Conservation (phyloP, 2,888 invertebrate genomes). For the Hirtodrosophila histrioides region DNA sequence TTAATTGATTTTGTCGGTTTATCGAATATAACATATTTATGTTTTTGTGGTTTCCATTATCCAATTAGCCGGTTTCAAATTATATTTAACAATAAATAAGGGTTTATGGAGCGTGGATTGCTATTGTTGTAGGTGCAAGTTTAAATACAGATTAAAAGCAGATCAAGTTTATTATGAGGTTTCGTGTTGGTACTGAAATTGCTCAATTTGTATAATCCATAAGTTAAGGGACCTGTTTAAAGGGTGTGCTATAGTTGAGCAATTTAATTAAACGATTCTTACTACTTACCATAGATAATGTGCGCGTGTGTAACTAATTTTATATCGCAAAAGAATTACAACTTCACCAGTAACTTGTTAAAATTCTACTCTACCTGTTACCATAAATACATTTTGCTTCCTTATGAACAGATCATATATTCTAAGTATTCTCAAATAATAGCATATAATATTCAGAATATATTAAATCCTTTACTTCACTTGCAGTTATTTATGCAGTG, state of each 20-base stretch:
- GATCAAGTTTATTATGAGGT: too few relatives aligned
- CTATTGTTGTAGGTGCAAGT: too few relatives aligned
- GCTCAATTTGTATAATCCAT: too few relatives aligned
- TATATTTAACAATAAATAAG: slow-evolving; percentile 49
- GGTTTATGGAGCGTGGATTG: slow-evolving; percentile 24
- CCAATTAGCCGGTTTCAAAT: slow-evolving; percentile 38
- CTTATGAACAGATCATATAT: too few relatives aligned
- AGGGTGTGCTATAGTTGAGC: background rate
- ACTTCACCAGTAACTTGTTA: too few relatives aligned
- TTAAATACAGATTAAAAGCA: too few relatives aligned
- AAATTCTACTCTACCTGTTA: too few relatives aligned
- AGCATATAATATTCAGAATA: background rate
- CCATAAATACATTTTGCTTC: too few relatives aligned
- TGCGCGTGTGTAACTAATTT: background rate
- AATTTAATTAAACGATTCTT: too few relatives aligned
- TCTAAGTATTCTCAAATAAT: too few relatives aligned
- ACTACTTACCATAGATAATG: background rate
- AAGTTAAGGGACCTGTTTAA: background rate
- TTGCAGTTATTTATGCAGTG: slow-evolving; percentile 2
- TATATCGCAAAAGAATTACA: background rate
- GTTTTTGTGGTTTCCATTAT: slow-evolving; percentile 44
- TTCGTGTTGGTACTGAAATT: too few relatives aligned
- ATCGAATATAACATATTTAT: slow-evolving; percentile 47
- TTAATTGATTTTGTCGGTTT: slow-evolving; percentile 27
- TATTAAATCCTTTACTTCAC: background rate